phyloP scores from a whole-genome alignment of 2,888 invertebrate species.

The Tyria jacobaeae region DNA sequence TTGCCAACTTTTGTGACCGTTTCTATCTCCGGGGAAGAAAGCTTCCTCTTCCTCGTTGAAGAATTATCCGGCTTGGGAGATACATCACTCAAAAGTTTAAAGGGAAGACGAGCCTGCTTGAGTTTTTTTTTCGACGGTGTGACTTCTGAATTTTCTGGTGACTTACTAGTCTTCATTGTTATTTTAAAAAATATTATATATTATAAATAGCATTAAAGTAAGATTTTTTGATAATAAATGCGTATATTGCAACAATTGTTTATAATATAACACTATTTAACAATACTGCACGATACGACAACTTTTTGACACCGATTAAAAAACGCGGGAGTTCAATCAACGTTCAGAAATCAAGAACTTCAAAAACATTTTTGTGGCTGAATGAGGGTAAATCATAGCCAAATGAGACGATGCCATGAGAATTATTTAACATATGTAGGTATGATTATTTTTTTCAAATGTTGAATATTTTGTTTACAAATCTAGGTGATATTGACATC shows the following conservation, averaged over 20 bases:
- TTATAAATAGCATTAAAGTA: constrained; percentile 41
- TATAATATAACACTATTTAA: constrained; percentile 49
- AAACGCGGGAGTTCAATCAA: constrained; percentile 72
- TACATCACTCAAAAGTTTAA: constrained; percentile 83
- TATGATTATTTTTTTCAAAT: no score
- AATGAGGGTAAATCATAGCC: not conserved
- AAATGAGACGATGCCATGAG: not conserved
- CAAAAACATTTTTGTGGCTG: not conserved
- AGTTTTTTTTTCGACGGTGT: constrained; percentile 86
- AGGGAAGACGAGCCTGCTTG: constrained; percentile 88
- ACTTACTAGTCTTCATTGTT: constrained; percentile 77
- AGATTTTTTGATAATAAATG: constrained; percentile 22
- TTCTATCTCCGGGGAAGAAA: constrained; percentile 71
- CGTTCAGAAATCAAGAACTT: constrained; percentile 32
- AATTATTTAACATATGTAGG: no score
- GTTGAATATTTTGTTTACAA: no score
- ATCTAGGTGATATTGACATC: no score
- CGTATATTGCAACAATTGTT: constrained; percentile 36
- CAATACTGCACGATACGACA: constrained; percentile 56
- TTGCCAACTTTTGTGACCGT: constrained; percentile 74
- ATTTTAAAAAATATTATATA: constrained; percentile 29
- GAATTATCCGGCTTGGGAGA: constrained; percentile 67
- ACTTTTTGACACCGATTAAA: constrained; percentile 65
- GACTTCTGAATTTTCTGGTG: constrained; percentile 69
- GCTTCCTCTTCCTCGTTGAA: constrained; percentile 77